A percentile compares a stretch with the other conserved stretches of the same genome.
These are phyloP conservation scores for Lucilia sericata DNA, from an alignment of 1,140 invertebrate species.

Conservation along the genomic window DNA sequence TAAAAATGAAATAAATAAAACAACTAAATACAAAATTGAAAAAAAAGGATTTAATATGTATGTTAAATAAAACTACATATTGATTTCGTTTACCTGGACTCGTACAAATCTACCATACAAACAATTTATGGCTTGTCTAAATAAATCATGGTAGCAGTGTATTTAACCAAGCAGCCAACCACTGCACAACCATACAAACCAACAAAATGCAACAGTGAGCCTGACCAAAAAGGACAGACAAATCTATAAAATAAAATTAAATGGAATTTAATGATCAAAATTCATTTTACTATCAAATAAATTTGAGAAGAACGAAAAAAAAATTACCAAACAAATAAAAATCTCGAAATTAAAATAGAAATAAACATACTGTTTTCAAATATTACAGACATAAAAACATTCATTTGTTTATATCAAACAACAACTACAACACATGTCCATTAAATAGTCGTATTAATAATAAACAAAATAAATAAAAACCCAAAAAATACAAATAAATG, in stretches of 20 bases:
- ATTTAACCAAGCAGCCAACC: neutral
- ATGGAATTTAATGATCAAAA: neutral
- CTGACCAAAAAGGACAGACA: neutral
- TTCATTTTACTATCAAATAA: neutral
- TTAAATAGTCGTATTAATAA: constrained; percentile 1
- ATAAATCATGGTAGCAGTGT: constrained; percentile 20
- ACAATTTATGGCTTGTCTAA: constrained; percentile 4
- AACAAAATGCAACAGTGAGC: too few relatives aligned
- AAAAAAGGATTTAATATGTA: neutral
- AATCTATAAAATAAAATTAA: neutral
- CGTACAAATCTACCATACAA: neutral
- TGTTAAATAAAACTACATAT: neutral
- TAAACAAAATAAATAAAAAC: neutral
- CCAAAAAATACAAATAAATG: neutral
- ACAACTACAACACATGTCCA: neutral
- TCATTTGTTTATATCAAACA: too few relatives aligned
- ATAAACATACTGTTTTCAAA: neutral
- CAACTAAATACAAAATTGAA: neutral
- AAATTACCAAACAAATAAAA: neutral
- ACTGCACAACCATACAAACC: too few relatives aligned
- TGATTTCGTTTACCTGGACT: neutral
- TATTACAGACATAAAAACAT: neutral
- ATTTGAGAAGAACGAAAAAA: neutral
- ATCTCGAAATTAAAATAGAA: neutral
- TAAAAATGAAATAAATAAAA: neutral